A percentile compares a stretch with the other conserved stretches of the same genome.
Conservation (phyloP, 1,140 invertebrate species). For the Xylocopa sonorina region DNA sequence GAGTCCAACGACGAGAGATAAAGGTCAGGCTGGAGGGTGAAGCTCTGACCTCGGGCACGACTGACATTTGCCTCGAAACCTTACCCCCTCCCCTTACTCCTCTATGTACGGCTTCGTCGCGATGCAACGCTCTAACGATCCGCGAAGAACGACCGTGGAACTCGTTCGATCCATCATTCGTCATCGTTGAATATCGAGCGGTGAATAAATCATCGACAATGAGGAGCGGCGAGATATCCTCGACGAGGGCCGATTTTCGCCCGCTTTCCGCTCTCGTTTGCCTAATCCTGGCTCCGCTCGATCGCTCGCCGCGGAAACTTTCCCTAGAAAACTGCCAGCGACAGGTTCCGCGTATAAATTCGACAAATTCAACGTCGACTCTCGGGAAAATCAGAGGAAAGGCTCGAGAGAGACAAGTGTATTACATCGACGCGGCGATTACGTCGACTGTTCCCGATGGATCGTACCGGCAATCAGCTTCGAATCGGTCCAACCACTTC, state of each 20-base stretch:
- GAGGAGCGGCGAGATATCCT: background rate
- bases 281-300: background rate
- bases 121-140: background rate
- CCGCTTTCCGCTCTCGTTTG: background rate
- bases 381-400: background rate
- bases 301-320: background rate
- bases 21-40: constrained; percentile 65
- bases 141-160: background rate
- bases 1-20: background rate
- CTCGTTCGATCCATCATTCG: background rate
- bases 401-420: too few species aligned
- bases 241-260: too few species aligned
- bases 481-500: background rate
- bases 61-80: constrained; percentile 72
- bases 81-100: too few species aligned
- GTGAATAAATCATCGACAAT: constrained; percentile 12
- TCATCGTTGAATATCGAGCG: background rate
- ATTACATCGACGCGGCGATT: background rate
- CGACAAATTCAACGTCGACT: background rate
- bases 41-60: constrained; percentile 65
- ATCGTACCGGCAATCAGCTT: constrained; percentile 14
- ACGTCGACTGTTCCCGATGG: background rate
- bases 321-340: too few species aligned
- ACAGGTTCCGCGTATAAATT: too few species aligned
- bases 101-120: constrained; percentile 65